These are phyloP conservation scores for Acrocyrtus sp. DNA, from an alignment of 2,888 invertebrate genomes.

Conservation along the genomic window DNA sequence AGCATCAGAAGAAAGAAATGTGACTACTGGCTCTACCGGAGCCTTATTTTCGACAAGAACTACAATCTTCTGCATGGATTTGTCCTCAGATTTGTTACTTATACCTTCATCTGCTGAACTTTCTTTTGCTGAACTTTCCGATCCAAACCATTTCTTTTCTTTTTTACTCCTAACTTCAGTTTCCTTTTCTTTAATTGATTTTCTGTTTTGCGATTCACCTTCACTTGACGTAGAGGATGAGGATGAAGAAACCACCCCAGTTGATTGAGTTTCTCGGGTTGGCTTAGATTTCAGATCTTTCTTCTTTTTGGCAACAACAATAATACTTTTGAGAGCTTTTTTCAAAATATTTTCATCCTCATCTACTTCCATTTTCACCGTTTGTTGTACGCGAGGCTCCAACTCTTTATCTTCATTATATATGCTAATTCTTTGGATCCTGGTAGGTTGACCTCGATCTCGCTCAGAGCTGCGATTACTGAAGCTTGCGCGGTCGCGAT, in stretches of 20 bases:
- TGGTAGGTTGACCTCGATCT: neutral
- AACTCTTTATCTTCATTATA: conserved; percentile 5
- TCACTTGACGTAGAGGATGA: conserved; percentile 8
- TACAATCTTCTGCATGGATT: neutral
- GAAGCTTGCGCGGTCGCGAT: neutral
- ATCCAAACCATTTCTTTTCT: neutral
- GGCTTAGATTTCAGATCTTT: too few species aligned
- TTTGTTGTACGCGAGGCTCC: neutral
- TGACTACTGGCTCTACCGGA: neutral
- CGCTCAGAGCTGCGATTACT: too few species aligned
- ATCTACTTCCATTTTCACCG: neutral
- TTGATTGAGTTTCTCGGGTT: too few species aligned
- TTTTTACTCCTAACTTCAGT: neutral
- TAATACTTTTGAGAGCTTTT: conserved; percentile 11
- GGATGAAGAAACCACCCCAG: conserved; percentile 1
- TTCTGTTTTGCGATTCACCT: neutral
- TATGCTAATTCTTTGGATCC: conserved; percentile 8
- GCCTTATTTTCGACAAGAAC: conserved; percentile 4
- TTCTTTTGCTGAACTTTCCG: neutral
- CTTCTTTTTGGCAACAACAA: conserved; percentile 5
- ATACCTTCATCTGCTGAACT: neutral
- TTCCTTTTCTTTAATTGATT: neutral
- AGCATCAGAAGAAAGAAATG: conserved; percentile 13
- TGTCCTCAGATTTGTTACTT: neutral
- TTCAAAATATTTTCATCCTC: neutral